These are phyloP conservation scores for Drosophila melanosoma DNA, from an alignment of 2,888 invertebrate species.

Conservation along the genomic window DNA sequence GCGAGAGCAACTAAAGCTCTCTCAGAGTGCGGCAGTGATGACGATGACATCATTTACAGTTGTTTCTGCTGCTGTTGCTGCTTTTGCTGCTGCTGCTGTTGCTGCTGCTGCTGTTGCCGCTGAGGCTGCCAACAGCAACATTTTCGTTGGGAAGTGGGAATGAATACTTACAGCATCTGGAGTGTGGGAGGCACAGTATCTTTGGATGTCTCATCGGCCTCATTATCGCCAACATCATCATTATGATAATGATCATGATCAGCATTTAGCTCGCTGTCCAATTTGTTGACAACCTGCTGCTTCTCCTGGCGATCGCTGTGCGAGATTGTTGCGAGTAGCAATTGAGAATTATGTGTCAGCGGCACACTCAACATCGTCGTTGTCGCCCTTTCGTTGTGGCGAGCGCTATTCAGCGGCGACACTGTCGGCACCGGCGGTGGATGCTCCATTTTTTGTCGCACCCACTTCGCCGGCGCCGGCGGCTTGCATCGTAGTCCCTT, in stretches of 20 bases:
- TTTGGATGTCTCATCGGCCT: slow-evolving; percentile 27
- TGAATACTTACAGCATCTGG: slow-evolving; percentile 63
- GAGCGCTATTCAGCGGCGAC: slow-evolving; percentile 50
- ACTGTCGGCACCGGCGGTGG: slow-evolving; percentile 55
- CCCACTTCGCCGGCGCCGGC: slow-evolving; percentile 12
- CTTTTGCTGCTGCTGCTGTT: slow-evolving; percentile 15
- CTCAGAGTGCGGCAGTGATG: slow-evolving; percentile 35
- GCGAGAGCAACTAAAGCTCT: slow-evolving; percentile 40
- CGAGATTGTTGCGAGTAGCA: slow-evolving; percentile 46
- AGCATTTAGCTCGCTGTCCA: slow-evolving; percentile 27
- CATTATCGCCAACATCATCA: neutral
- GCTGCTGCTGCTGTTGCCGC: slow-evolving; percentile 23
- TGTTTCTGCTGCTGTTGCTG: slow-evolving; percentile 33
- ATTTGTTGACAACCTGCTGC: slow-evolving; percentile 44
- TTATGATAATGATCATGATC: neutral
- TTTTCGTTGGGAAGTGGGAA: neutral
- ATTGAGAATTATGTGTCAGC: slow-evolving; percentile 49
- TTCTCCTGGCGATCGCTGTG: slow-evolving; percentile 41
- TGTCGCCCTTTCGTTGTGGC: neutral
- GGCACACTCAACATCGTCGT: slow-evolving; percentile 27
- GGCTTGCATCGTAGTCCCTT: slow-evolving; percentile 20
- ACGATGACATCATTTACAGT: slow-evolving; percentile 71
- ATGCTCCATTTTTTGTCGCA: slow-evolving; percentile 39
- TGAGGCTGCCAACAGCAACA: neutral
- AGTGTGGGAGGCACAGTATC: slow-evolving; percentile 41